Evolutionary conservation across 2,797 vertebrate species (phyloP).

Genomic region (Trematomus bernacchii): DNA sequence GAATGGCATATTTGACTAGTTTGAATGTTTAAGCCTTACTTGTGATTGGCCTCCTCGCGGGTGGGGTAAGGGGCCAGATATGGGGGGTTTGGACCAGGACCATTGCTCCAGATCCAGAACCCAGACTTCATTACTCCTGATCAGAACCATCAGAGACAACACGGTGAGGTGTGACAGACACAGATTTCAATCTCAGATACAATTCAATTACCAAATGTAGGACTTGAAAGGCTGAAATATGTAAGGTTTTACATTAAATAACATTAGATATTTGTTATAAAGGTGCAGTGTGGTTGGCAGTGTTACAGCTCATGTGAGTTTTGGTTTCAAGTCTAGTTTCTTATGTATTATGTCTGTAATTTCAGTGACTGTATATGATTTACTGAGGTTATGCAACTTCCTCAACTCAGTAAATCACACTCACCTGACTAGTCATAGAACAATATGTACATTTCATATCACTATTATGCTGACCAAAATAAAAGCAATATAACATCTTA

Average conservation of each 20-base stretch:
- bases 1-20: not conserved
- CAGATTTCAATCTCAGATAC: not conserved
- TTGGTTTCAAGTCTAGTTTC: not conserved
- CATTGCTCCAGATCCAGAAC: conserved; percentile 98
- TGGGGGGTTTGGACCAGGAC: conserved; percentile 95
- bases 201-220: not conserved
- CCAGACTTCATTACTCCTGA: conserved; percentile 98
- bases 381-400: not conserved
- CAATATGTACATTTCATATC: too few species aligned
- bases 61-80: conserved; percentile 92
- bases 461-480: too few species aligned
- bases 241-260: not conserved
- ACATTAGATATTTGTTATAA: not conserved
- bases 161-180: not conserved
- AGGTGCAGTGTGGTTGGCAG: not conserved
- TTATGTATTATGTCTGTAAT: not conserved
- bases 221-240: not conserved
- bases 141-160: conserved; percentile 29
- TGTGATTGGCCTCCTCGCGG: conserved; percentile 97
- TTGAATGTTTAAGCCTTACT: conserved; percentile 76
- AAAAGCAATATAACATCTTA: too few species aligned
- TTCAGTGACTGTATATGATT: not conserved
- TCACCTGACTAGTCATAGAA: not conserved
- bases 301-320: not conserved
- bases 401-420: conserved; percentile 6